Percentiles rank a stretch among this genome's conserved stretches.
Evolutionary conservation across 2,888 invertebrate species (phyloP).

Genomic region (Bhutanitis thaidina): DNA sequence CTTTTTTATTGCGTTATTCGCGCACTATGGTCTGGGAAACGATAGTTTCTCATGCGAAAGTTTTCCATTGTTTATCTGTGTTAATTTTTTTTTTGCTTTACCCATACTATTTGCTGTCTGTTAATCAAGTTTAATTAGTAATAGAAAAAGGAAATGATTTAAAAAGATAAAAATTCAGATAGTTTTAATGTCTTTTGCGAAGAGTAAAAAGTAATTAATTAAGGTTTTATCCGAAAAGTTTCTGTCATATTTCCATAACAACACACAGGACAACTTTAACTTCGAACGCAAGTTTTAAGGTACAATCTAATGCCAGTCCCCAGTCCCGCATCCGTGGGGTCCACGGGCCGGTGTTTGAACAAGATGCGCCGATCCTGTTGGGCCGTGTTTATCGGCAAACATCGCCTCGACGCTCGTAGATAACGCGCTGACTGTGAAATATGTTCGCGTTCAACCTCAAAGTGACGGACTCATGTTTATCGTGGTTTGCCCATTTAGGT

Average conservation of each 20-base stretch:
- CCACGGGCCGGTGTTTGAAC: slow-evolving; percentile 49
- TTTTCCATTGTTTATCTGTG: slow-evolving; percentile 33
- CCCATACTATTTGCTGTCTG: slow-evolving; percentile 23
- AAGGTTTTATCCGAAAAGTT: too few relatives aligned
- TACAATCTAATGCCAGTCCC: slow-evolving; percentile 33
- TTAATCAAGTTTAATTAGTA: slow-evolving; percentile 14
- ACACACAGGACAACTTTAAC: too few relatives aligned
- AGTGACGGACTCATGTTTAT: not conserved
- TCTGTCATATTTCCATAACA: too few relatives aligned
- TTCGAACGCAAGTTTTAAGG: not conserved
- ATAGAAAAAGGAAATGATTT: not conserved
- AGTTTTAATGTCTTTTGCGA: too few relatives aligned
- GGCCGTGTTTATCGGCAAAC: slow-evolving; percentile 52
- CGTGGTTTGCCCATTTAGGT: not conserved
- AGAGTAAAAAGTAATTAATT: too few relatives aligned
- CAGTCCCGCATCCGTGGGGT: slow-evolving; percentile 59
- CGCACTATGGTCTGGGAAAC: slow-evolving; percentile 65
- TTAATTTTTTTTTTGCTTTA: slow-evolving; percentile 28
- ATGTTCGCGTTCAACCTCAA: not conserved
- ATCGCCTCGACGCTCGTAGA: slow-evolving; percentile 33
- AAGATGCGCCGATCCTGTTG: slow-evolving; percentile 39
- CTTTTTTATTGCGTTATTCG: slow-evolving; percentile 54
- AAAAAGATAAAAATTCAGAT: too few relatives aligned
- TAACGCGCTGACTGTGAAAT: slow-evolving; percentile 28
- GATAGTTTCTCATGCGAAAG: slow-evolving; percentile 72